Conservation (phyloP, 2,888 invertebrate species). For the Marronus borbonicus region DNA sequence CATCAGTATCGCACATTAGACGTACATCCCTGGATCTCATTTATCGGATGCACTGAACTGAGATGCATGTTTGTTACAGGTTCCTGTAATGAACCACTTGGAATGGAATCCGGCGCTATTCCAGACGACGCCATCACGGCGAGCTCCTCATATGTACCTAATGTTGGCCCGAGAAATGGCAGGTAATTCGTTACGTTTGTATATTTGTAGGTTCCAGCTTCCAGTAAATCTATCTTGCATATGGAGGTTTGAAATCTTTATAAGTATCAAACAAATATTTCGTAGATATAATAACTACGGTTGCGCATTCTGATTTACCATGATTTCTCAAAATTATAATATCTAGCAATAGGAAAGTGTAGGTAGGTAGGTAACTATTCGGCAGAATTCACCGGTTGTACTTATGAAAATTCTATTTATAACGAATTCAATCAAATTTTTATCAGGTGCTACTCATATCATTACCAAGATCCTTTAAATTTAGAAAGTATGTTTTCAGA, state of each 20-base stretch:
- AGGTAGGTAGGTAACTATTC: too few species aligned
- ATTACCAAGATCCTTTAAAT: too few species aligned
- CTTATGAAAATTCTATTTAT: not conserved
- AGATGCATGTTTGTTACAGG: slow-evolving; percentile 68
- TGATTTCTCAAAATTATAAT: too few species aligned
- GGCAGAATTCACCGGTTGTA: not conserved
- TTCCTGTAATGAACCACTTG: slow-evolving; percentile 77
- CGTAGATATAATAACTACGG: not conserved
- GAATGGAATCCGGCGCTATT: slow-evolving; percentile 82
- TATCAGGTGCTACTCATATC: too few species aligned
- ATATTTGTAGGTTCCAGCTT: slow-evolving; percentile 20
- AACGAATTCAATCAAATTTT: too few species aligned
- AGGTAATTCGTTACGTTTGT: slow-evolving; percentile 72
- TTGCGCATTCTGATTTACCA: too few species aligned
- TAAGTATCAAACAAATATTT: not conserved
- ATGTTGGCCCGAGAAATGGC: slow-evolving; percentile 80
- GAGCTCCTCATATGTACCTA: slow-evolving; percentile 80
- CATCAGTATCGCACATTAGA: slow-evolving; percentile 24
- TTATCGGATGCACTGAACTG: slow-evolving; percentile 47
- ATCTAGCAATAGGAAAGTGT: too few species aligned
- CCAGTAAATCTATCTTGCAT: not conserved
- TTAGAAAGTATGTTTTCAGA: too few species aligned
- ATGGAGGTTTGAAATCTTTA: not conserved
- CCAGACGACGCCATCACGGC: slow-evolving; percentile 80
- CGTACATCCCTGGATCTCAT: slow-evolving; percentile 41